Percentiles rank a stretch among this genome's conserved stretches.
Evolutionary conservation across 2,888 invertebrate genomes (phyloP).

Genomic region (Digitonthophagus gazella): DNA sequence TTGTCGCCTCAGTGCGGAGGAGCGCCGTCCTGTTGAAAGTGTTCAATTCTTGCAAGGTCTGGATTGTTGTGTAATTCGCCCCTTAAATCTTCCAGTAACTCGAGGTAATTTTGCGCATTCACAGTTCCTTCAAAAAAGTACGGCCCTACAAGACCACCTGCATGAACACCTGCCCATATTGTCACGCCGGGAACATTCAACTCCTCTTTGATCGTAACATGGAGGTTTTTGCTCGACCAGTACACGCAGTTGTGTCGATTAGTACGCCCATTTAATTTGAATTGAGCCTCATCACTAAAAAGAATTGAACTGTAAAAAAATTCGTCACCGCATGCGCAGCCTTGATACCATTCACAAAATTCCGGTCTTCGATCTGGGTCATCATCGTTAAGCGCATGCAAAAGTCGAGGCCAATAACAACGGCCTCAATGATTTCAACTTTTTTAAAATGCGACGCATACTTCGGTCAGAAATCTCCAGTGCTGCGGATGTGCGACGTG

Average conservation of each 20-base stretch:
- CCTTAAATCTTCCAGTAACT: background rate
- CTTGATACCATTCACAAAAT: background rate
- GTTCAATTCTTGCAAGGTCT: background rate
- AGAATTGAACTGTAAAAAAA: background rate
- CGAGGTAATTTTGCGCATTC: background rate
- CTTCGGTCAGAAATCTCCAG: conserved; percentile 1
- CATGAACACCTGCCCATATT: background rate
- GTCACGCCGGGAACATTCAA: too few species aligned
- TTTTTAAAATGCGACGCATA: background rate
- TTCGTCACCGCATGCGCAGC: background rate
- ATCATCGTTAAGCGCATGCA: conserved; percentile 2
- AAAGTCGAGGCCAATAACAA: background rate
- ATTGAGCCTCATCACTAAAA: background rate
- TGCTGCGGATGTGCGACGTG: background rate
- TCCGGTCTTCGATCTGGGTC: background rate
- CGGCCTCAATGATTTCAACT: background rate
- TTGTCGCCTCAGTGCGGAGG: too few species aligned
- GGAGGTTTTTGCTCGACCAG: background rate
- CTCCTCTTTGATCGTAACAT: background rate
- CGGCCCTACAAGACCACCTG: background rate
- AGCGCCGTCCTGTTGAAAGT: conserved; percentile 9
- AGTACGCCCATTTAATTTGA: background rate
- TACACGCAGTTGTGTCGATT: background rate
- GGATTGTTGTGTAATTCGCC: background rate
- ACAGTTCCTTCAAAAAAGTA: background rate